phyloP scores from a whole-genome alignment of 2,888 invertebrate species.

The Aleiodes alternator region DNA sequence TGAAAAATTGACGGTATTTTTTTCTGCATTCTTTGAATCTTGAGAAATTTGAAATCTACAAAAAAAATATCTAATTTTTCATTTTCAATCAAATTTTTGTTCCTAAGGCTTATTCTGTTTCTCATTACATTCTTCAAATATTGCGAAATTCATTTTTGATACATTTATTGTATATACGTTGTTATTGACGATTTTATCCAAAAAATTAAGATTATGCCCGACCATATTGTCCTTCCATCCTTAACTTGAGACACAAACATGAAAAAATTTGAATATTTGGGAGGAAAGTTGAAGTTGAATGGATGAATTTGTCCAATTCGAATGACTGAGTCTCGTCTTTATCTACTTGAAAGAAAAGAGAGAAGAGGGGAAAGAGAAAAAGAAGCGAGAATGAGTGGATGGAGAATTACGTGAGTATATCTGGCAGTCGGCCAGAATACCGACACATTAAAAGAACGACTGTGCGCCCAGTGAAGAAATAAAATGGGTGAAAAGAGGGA shows the following conservation, averaged over 20 bases:
- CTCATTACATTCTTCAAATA: too few relatives aligned
- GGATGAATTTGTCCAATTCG: conserved; percentile 25
- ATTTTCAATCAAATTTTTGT: too few relatives aligned
- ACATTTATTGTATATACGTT: too few relatives aligned
- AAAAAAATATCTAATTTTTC: too few relatives aligned
- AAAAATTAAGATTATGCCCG: too few relatives aligned
- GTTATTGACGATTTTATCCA: too few relatives aligned
- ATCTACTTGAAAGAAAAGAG: conserved; percentile 26
- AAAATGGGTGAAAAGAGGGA: conserved; percentile 18
- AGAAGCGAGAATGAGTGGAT: conserved; percentile 8
- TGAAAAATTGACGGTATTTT: too few relatives aligned
- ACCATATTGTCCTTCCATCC: too few relatives aligned
- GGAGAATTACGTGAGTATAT: conserved; percentile 12
- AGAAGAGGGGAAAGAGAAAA: conserved; percentile 27
- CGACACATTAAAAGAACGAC: conserved; percentile 20
- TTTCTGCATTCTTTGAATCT: too few relatives aligned
- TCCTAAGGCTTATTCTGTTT: too few relatives aligned
- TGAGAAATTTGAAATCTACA: too few relatives aligned
- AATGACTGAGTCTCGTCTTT: conserved; percentile 25
- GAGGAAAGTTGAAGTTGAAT: conserved; percentile 5
- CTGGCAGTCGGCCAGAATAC: conserved; percentile 25
- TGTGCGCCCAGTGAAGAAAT: conserved; percentile 6
- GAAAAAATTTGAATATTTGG: conserved; percentile 1
- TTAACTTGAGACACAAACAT: background rate
- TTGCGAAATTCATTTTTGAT: too few relatives aligned